Evolutionary conservation across 2,888 invertebrate genomes (phyloP), one percentile per base, ranked within the genome.

Genomic region (Sinhomidia bicolor): DNA sequence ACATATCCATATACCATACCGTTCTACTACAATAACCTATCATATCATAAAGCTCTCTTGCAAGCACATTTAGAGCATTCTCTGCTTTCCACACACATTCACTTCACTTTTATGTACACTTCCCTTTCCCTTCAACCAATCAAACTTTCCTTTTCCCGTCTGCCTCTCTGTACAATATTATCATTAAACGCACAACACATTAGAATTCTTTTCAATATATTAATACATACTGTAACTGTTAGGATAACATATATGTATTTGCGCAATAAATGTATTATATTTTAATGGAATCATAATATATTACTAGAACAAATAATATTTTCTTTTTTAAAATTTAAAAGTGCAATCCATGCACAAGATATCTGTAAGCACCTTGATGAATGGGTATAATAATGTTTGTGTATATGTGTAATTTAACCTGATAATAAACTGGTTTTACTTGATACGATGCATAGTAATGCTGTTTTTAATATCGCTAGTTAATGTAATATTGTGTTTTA

Each of bases 321-420:
- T 80, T 79, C 54, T 65, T 20, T 57, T 60, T n/a, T n/a, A n/a
- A n/a, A n/a, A n/a, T n/a, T n/a, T n/a, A n/a, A n/a, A 57, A 68
- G 85, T 85, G 85, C 85, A 85, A 85, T 85, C 85, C 57, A 85
- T 85, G 85, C 85, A 85, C 85, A 84, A 65, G 79, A 85, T 85
- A 68, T 79, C 12, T 84, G 14, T 85, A 85, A 85, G 85, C 85
- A 85, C 85, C 85, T 85, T 85, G 54, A 71, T 71, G 71, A 71
- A 71, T 71, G 71, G 71, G 17, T 71, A 44, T 41, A 71, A 23
- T 26, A 7, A 20, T 71, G 10, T 44, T 7, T n/a, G n/a, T n/a
- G n/a, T n/a, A n/a, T n/a, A n/a, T n/a, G 12, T 62, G 20, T 17
- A 17, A 10, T 60, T 60, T 17, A 36, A 36, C 5, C 17, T 68